Conservation (phyloP, 1,140 invertebrate genomes). For the Chironomus tepperi region DNA sequence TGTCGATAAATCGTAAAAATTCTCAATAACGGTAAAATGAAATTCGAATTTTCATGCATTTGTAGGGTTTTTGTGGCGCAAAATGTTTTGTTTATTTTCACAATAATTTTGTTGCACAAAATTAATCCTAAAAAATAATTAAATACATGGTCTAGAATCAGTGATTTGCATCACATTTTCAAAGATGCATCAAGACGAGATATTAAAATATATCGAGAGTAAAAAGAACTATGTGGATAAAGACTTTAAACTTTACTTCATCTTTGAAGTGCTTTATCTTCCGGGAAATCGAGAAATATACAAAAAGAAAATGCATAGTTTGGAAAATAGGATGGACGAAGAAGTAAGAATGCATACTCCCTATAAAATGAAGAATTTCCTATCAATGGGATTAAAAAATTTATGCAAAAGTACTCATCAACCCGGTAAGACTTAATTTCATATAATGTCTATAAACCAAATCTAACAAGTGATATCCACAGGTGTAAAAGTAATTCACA, state of each 20-base stretch:
- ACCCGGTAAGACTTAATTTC: not conserved
- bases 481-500: not conserved
- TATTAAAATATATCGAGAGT: too few relatives aligned
- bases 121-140: too few relatives aligned
- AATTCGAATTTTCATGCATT: too few relatives aligned
- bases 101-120: too few relatives aligned
- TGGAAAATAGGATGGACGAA: not conserved
- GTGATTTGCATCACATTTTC: too few relatives aligned
- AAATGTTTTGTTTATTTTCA: too few relatives aligned
- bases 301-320: not conserved
- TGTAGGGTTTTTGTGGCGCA: too few relatives aligned
- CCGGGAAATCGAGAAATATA: not conserved
- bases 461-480: not conserved
- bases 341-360: not conserved
- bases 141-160: too few relatives aligned
- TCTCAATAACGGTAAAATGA: too few relatives aligned
- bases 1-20: too few relatives aligned
- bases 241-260: not conserved
- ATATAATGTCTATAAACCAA: not conserved
- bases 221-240: not conserved
- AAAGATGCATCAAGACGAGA: too few relatives aligned
- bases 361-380: not conserved
- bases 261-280: not conserved
- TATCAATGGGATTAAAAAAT: not conserved
- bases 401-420: not conserved